phyloP scores from a whole-genome alignment of 2,797 vertebrate species.

The Sphenodon punctatus region DNA sequence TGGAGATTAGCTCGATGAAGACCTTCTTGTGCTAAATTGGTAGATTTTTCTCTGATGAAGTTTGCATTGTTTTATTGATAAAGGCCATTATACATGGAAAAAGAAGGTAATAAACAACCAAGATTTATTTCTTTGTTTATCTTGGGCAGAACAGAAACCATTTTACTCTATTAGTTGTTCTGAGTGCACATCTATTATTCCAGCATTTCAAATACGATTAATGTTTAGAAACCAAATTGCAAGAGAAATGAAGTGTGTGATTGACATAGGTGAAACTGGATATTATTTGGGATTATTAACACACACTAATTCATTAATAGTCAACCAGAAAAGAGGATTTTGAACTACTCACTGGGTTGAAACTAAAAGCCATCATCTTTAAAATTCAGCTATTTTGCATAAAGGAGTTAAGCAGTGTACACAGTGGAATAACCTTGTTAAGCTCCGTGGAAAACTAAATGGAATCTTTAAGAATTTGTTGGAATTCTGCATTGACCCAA shows the following conservation, averaged over 20 bases:
- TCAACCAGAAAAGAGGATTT: not conserved
- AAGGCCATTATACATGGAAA: constrained; percentile 52
- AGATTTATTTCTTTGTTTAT: constrained; percentile 67
- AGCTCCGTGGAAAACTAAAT: constrained; percentile 20
- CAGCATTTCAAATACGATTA: constrained; percentile 30
- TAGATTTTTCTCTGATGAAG: constrained; percentile 57
- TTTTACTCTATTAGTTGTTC: constrained; percentile 57
- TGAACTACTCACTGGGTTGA: not conserved
- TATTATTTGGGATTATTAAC: constrained; percentile 14
- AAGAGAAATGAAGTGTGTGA: constrained; percentile 8
- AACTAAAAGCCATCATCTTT: constrained; percentile 16
- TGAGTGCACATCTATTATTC: constrained; percentile 54
- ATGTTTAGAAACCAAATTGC: constrained; percentile 1
- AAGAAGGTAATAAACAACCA: constrained; percentile 41
- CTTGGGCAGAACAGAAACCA: constrained; percentile 24
- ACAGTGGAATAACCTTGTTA: not conserved
- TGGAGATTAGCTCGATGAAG: constrained; percentile 56
- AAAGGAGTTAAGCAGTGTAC: not conserved
- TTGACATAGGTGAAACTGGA: not conserved
- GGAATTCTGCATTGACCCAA: not conserved
- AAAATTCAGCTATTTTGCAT: constrained; percentile 24
- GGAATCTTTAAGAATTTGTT: not conserved
- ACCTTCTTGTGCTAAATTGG: constrained; percentile 53
- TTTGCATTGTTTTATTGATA: constrained; percentile 70
- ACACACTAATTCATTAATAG: constrained; percentile 17